These are phyloP conservation scores for Barypeithes pellucidus DNA, from an alignment of 2,888 invertebrate genomes.

Conservation along the genomic window DNA sequence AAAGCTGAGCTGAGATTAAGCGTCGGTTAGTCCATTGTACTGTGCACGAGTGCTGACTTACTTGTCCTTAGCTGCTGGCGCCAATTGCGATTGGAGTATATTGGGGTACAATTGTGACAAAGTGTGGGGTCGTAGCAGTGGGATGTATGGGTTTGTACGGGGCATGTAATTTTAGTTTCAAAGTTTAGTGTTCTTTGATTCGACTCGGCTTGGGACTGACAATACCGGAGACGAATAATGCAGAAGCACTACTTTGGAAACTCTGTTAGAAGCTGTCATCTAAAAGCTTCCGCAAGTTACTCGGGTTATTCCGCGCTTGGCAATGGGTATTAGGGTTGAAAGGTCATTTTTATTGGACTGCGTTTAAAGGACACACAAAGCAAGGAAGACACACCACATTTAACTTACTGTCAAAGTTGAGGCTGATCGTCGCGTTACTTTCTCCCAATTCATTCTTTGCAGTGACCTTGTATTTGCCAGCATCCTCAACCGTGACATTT, in stretches of 20 bases:
- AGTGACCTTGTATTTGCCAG: conserved; percentile 96
- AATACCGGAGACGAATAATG: conserved; percentile 37
- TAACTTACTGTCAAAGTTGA: conserved; percentile 98
- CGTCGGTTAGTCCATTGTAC: conserved; percentile 71
- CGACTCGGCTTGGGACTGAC: conserved; percentile 29
- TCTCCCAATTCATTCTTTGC: conserved; percentile 98
- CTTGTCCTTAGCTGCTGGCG: conserved; percentile 64
- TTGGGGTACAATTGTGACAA: conserved; percentile 30
- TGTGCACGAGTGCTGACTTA: conserved; percentile 71
- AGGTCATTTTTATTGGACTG: conserved; percentile 42
- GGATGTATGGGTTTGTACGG: conserved; percentile 29
- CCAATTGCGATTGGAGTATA: conserved; percentile 50
- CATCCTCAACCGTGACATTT: conserved; percentile 97
- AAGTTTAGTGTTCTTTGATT: conserved; percentile 22
- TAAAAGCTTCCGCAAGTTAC: conserved; percentile 55
- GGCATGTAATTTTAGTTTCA: conserved; percentile 30
- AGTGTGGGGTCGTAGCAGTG: conserved; percentile 24
- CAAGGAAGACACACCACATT: conserved; percentile 61
- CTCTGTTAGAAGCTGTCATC: conserved; percentile 55
- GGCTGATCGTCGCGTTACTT: conserved; percentile 96
- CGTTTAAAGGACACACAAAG: conserved; percentile 56
- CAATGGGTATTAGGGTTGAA: conserved; percentile 50
- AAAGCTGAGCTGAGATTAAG: conserved; percentile 72
- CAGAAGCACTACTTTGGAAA: conserved; percentile 53
- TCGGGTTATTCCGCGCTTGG: conserved; percentile 49